phyloP scores from a whole-genome alignment of 1,140 invertebrate genomes.

The Drosophila pachea region DNA sequence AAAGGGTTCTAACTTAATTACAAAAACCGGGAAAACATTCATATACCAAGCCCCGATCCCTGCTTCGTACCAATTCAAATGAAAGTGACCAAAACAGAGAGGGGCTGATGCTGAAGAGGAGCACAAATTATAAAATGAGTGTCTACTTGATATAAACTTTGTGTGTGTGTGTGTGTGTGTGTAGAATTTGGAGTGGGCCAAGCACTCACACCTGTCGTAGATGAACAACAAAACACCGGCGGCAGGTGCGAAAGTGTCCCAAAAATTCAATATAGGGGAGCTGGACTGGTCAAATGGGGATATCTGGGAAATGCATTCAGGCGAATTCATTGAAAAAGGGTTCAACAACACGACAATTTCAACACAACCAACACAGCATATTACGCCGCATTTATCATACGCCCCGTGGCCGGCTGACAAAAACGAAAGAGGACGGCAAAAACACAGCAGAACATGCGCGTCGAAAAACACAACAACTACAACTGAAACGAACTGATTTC shows the following conservation, averaged over 20 bases:
- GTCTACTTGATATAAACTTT: not conserved
- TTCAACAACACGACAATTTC: constrained; percentile 41
- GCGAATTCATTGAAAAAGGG: constrained; percentile 74
- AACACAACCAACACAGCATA: constrained; percentile 51
- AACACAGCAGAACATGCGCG: constrained; percentile 1
- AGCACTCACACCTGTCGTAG: constrained; percentile 37
- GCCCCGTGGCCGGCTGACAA: constrained; percentile 48
- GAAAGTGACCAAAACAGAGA: constrained; percentile 26
- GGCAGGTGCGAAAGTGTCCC: constrained; percentile 55
- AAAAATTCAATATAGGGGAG: constrained; percentile 10
- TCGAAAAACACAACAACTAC: constrained; percentile 1
- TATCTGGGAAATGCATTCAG: constrained; percentile 55
- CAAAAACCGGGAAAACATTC: constrained; percentile 48
- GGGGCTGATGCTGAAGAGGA: not conserved
- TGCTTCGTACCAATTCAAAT: constrained; percentile 63
- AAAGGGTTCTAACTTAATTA: constrained; percentile 71
- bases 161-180: constrained; percentile 5
- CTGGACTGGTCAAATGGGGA: constrained; percentile 15
- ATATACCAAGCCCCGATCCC: constrained; percentile 37
- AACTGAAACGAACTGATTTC: constrained; percentile 38
- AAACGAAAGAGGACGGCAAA: constrained; percentile 7
- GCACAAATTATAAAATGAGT: constrained; percentile 23
- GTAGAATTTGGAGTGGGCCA: constrained; percentile 52
- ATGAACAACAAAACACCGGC: constrained; percentile 23
- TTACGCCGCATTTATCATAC: constrained; percentile 71